Percentiles rank a stretch among this genome's conserved stretches.
These are phyloP conservation scores for Epinephelus awoara DNA, from an alignment of 2,797 vertebrate species.

Conservation along the genomic window DNA sequence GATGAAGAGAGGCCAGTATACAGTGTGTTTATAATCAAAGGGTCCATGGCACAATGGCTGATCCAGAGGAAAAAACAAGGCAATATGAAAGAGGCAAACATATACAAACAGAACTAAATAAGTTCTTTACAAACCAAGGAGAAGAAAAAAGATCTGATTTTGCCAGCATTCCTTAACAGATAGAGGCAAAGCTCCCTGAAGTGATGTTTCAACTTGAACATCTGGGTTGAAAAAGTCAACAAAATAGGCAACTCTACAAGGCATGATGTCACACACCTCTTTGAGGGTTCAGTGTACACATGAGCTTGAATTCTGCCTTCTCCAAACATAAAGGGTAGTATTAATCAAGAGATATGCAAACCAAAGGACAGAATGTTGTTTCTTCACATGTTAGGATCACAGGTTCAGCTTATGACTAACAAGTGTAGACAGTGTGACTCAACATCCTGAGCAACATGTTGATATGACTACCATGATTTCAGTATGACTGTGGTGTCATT, in stretches of 20 bases:
- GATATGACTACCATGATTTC: background rate
- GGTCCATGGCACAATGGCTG: background rate
- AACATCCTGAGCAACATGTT: background rate
- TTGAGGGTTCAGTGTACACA: background rate
- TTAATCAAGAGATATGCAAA: background rate
- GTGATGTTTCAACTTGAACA: background rate
- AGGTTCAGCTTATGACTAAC: slow-evolving; percentile 4
- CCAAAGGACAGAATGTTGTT: background rate
- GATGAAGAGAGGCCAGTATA: background rate
- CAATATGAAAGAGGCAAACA: background rate
- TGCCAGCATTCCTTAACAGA: background rate
- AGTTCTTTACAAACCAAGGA: too few relatives aligned
- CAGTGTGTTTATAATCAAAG: background rate
- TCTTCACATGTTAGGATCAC: background rate
- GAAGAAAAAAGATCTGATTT: background rate
- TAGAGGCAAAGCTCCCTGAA: background rate
- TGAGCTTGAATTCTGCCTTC: background rate
- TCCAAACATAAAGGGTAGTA: background rate
- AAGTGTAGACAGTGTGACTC: background rate
- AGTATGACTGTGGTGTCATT: background rate
- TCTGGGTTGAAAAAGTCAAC: background rate
- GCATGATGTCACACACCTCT: background rate
- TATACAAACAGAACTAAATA: background rate
- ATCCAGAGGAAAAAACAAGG: background rate
- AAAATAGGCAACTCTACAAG: background rate